Conservation (phyloP, 1,140 invertebrate genomes). For the Trialeurodes vaporariorum region DNA sequence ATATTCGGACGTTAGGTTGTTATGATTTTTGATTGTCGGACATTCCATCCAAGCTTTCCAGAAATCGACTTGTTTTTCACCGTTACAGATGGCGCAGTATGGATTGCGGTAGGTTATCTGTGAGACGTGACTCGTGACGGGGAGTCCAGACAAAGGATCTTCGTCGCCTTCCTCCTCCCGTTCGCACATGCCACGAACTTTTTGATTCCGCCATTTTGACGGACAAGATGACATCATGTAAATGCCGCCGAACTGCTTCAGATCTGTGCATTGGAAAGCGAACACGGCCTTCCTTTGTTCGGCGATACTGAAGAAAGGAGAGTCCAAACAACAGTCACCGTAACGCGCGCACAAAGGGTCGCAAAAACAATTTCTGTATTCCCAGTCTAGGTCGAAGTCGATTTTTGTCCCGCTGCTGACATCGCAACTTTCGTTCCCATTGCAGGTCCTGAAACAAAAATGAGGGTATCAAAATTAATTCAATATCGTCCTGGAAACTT, state of each 20-base stretch:
- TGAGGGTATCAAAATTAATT: background rate
- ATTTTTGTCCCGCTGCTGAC: background rate
- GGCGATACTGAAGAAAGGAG: conserved; percentile 27
- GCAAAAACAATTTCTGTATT: conserved; percentile 38
- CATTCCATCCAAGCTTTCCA: conserved; percentile 30
- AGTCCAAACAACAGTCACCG: conserved; percentile 42
- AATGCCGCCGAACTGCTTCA: conserved; percentile 35
- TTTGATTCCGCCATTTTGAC: conserved; percentile 30
- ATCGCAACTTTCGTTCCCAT: background rate
- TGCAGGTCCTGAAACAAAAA: background rate
- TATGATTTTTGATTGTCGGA: conserved; percentile 22
- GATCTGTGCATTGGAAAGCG: conserved; percentile 33
- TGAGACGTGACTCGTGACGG: conserved; percentile 35
- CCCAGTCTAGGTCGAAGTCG: background rate
- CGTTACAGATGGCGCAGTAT: conserved; percentile 44
- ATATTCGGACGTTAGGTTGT: conserved; percentile 16
- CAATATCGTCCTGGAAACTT: background rate
- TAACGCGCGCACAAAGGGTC: conserved; percentile 37
- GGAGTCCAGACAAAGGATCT: conserved; percentile 36
- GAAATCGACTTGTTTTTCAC: conserved; percentile 23
- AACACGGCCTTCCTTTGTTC: conserved; percentile 26
- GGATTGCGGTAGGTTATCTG: conserved; percentile 42
- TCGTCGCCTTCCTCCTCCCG: conserved; percentile 22
- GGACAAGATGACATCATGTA: conserved; percentile 39
- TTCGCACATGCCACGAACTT: conserved; percentile 22